Base-by-base conservation (phyloP, 2,113 vertebrate genomes). In the Nestor notabilis region DNA sequence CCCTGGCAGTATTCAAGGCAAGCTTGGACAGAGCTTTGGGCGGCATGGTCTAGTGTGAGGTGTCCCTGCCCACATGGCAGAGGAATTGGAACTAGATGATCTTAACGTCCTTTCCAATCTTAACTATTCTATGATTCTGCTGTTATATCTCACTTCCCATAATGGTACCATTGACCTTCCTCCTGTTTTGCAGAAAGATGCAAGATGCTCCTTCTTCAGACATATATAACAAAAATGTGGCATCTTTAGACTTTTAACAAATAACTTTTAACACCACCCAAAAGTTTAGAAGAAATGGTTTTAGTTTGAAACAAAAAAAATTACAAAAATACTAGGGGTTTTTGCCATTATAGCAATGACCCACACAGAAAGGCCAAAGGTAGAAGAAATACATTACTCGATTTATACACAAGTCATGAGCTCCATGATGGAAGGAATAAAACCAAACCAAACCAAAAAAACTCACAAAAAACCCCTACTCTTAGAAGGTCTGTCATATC, bases 121-220 rank as follows among this genome's bases (percentile, higher is more conserved):
- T 31, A 53, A 55, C 17, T 17, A 53, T 53, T 53, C 52, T 53
- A 18, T 53, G 50, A 53, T 53, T 52, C 50, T 52, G 28, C 16
- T 25, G 28, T 39, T 39, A 39, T 11, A 39, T 53, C 76, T 94
- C 66, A 19, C 49, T 60, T 93, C 76, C 91, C 93, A 39, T 21
- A 80, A 41, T 2, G 6, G 76, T 94, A 46, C 9, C 37, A 11
- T 8, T 92, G 56, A 23, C 65, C 53, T 61, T 75, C 10, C 35
- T 50, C 49, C 50, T 10, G 17, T n/a, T 81, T 53, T 46, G 10
- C 33, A 87, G 23, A 37, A 87, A 95, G 78, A 75, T 39, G 5
- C 18, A 92, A 87, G 69, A 69, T n/a, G 60, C 37, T 95, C 60
- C 85, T 92, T 82, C 75, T 94, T 72, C 81, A 91, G 63, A 82